These are phyloP conservation scores for Pseudotriccus pelzelni DNA, from an alignment of 2,797 vertebrate genomes.

Conservation along the genomic window DNA sequence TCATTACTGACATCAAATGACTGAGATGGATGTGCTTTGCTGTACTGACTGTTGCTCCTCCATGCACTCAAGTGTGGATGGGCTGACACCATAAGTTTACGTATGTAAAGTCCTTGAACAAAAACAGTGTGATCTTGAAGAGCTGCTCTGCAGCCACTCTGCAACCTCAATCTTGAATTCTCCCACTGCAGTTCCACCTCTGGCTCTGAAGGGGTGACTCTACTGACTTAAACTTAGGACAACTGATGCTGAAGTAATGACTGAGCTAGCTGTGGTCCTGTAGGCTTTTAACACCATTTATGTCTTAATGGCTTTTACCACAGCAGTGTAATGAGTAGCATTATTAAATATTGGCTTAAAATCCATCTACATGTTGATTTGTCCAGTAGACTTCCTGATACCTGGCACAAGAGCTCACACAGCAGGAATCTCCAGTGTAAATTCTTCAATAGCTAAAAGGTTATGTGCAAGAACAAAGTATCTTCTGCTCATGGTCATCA, in stretches of 20 bases:
- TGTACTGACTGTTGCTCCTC: neutral
- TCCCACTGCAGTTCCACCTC: neutral
- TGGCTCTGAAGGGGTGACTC: neutral
- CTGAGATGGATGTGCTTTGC: neutral
- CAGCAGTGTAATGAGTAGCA: neutral
- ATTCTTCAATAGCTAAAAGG: neutral
- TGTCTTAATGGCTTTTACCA: neutral
- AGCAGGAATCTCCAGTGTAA: neutral
- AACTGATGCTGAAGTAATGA: too few species aligned
- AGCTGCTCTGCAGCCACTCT: neutral
- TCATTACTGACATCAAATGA: neutral
- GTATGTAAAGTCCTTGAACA: neutral
- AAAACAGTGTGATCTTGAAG: neutral
- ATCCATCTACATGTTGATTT: neutral
- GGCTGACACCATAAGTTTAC: neutral
- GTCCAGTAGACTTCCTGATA: neutral
- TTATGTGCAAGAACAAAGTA: neutral
- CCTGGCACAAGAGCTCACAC: neutral
- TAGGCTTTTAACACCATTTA: neutral
- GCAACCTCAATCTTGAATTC: neutral
- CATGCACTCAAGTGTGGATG: neutral
- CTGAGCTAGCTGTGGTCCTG: neutral
- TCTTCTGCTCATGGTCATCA: neutral
- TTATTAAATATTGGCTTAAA: neutral
- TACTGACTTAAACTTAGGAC: too few species aligned